Evolutionary conservation across 1,140 invertebrate species (phyloP).

Genomic region (Heliconius congener): DNA sequence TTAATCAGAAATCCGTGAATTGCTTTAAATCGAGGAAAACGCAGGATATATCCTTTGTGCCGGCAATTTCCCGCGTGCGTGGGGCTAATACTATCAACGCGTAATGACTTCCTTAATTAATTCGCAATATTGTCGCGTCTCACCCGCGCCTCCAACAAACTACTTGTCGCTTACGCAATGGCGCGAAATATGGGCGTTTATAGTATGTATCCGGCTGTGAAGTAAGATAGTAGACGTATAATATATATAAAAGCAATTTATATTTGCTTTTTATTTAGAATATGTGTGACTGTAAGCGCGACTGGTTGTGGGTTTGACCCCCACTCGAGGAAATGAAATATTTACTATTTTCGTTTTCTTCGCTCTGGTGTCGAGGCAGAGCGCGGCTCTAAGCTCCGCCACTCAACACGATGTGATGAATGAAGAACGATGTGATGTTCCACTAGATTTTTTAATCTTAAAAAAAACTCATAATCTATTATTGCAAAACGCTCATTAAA

Average conservation of each 20-base stretch:
- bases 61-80: conserved; percentile 76
- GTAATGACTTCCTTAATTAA: conserved; percentile 81
- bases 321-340: too few relatives aligned
- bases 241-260: neutral
- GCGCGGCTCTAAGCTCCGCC: too few relatives aligned
- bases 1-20: conserved; percentile 79
- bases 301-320: too few relatives aligned
- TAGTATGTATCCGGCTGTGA: neutral
- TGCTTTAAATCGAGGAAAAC: conserved; percentile 80
- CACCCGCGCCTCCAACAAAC: conserved; percentile 16
- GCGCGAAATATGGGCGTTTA: neutral
- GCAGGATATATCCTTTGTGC: conserved; percentile 78
- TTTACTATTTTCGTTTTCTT: too few relatives aligned
- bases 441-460: too few relatives aligned
- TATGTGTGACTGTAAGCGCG: too few relatives aligned
- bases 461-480: neutral
- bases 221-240: neutral
- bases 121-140: conserved; percentile 69
- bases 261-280: too few relatives aligned
- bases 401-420: too few relatives aligned
- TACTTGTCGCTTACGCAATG: conserved; percentile 4
- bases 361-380: too few relatives aligned
- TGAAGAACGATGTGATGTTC: too few relatives aligned
- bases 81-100: conserved; percentile 73
- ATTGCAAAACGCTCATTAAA: neutral